Conservation (phyloP, 2,888 invertebrate species). For the Lapara coniferarum region DNA sequence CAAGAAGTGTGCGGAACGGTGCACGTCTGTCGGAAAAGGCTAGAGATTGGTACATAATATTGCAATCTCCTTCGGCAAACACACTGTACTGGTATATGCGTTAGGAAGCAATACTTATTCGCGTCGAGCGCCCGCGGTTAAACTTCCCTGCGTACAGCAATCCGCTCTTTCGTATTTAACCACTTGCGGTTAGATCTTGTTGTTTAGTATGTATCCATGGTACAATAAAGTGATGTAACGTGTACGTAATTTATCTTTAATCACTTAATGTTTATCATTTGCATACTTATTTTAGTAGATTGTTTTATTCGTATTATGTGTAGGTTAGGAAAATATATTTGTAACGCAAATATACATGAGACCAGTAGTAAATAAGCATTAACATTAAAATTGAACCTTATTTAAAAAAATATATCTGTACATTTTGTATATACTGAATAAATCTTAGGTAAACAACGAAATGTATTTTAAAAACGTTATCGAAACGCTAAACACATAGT, state of each 20-base stretch:
- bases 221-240: constrained; percentile 3
- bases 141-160: constrained; percentile 71
- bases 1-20: constrained; percentile 54
- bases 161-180: constrained; percentile 77
- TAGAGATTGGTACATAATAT: constrained; percentile 75
- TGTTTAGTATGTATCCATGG: constrained; percentile 39
- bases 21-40: constrained; percentile 60
- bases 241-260: constrained; percentile 20
- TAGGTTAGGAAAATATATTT: background rate
- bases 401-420: background rate
- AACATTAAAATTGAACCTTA: too few species aligned
- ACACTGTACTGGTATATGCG: constrained; percentile 56
- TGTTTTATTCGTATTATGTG: background rate
- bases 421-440: background rate
- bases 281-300: too few species aligned
- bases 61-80: constrained; percentile 77
- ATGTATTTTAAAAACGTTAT: background rate
- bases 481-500: background rate
- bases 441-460: background rate
- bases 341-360: too few species aligned
- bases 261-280: background rate
- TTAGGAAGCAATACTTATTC: constrained; percentile 69
- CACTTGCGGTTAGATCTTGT: constrained; percentile 60
- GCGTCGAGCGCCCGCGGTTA: constrained; percentile 65
- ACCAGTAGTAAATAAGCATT: background rate